Conservation (phyloP, 2,888 invertebrate genomes). For the Mellilla xanthometata region DNA sequence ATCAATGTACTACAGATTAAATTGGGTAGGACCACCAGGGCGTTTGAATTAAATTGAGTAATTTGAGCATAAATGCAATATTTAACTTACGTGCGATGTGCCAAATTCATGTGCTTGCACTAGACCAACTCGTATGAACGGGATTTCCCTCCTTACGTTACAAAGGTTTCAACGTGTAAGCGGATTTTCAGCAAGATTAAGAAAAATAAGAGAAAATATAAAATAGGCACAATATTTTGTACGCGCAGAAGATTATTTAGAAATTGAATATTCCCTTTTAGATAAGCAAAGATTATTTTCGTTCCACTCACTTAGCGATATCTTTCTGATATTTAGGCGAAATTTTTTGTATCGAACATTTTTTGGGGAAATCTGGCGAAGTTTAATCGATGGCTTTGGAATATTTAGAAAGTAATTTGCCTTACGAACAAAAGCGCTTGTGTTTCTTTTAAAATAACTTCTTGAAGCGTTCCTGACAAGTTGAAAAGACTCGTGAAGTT, state of each 20-base stretch:
- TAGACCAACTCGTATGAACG: constrained; percentile 32
- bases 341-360: constrained; percentile 7
- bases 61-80: too few relatives aligned
- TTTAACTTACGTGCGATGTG: not conserved
- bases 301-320: constrained; percentile 25
- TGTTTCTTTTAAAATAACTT: constrained; percentile 7
- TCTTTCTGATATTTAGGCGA: constrained; percentile 17
- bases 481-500: too few relatives aligned
- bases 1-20: too few relatives aligned
- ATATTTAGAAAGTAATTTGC: constrained; percentile 19
- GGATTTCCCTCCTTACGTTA: constrained; percentile 54
- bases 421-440: constrained; percentile 8
- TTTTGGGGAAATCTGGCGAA: not conserved
- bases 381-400: constrained; percentile 2
- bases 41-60: too few relatives aligned
- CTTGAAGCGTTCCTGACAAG: not conserved
- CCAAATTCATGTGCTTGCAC: not conserved
- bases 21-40: too few relatives aligned
- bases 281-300: constrained; percentile 40
- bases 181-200: constrained; percentile 58
- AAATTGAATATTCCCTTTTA: constrained; percentile 40
- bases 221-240: constrained; percentile 42
- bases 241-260: constrained; percentile 38
- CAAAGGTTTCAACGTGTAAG: constrained; percentile 57
- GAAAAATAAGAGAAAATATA: constrained; percentile 50